Percentiles rank a stretch among this genome's conserved stretches.
These are phyloP conservation scores for Ormia ochracea DNA, from an alignment of 2,888 invertebrate species.

Conservation along the genomic window DNA sequence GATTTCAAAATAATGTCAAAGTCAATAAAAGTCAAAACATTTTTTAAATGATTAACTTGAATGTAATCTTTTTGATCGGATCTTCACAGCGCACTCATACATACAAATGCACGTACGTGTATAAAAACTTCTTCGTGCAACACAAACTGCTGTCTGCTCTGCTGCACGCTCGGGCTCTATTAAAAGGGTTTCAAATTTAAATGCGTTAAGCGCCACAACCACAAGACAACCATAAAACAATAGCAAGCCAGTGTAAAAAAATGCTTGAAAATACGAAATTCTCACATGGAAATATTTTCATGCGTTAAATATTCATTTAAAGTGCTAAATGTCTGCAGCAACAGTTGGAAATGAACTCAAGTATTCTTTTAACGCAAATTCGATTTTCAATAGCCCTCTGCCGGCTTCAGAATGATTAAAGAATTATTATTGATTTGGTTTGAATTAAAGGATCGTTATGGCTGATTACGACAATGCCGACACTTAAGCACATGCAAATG, in stretches of 20 bases:
- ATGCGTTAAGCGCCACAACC: conserved; percentile 49
- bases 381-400: neutral
- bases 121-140: conserved; percentile 5
- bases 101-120: too few species aligned
- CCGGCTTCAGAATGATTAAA: conserved; percentile 5
- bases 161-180: conserved; percentile 2
- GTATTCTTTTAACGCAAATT: neutral
- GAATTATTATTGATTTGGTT: conserved; percentile 17
- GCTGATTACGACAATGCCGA: neutral
- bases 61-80: conserved; percentile 50
- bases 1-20: conserved; percentile 54
- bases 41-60: conserved; percentile 61
- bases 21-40: conserved; percentile 64
- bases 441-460: neutral
- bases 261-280: conserved; percentile 24
- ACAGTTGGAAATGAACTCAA: neutral
- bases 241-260: neutral
- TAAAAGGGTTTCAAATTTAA: conserved; percentile 37
- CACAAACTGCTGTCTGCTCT: neutral
- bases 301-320: conserved; percentile 1
- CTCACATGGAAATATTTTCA: neutral
- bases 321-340: neutral
- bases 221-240: conserved; percentile 15
- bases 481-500: neutral
- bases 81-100: conserved; percentile 26